A percentile compares a stretch with the other conserved stretches of the same genome.
Conservation (phyloP, 2,797 vertebrate species). For the Amblyraja radiata region DNA sequence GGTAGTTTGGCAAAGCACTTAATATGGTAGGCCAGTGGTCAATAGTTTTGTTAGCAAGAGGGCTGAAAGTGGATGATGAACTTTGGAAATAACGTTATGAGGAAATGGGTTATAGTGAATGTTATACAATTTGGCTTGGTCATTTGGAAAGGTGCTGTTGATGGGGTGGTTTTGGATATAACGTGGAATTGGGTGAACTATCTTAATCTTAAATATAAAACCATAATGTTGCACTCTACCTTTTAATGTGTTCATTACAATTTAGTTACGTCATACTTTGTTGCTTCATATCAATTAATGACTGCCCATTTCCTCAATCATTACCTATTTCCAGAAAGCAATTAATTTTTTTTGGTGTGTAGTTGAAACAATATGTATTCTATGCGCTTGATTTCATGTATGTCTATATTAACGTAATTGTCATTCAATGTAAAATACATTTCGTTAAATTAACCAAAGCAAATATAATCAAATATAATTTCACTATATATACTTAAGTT, state of each 20-base stretch:
- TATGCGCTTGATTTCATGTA: neutral
- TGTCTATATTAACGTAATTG: too few relatives aligned
- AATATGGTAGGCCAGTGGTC: neutral
- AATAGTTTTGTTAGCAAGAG: neutral
- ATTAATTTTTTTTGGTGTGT: neutral
- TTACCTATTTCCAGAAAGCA: neutral
- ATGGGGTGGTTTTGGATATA: neutral
- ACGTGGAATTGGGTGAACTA: too few relatives aligned
- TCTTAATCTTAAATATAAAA: neutral
- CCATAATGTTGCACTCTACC: neutral
- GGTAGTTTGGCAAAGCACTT: neutral
- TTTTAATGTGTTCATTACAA: neutral
- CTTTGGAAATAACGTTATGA: neutral
- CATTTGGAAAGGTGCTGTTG: neutral
- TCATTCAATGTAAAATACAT: neutral
- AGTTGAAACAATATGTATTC: neutral
- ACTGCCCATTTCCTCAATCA: too few relatives aligned
- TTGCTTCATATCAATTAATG: too few relatives aligned
- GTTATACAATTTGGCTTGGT: neutral
- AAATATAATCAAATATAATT: neutral
- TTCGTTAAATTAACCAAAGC: neutral
- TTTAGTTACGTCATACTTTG: neutral
- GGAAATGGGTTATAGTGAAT: neutral
- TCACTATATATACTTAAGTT: neutral
- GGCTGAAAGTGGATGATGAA: neutral